Base-by-base conservation (phyloP, 2,888 invertebrate genomes). In the Yponomeuta cagnagella region DNA sequence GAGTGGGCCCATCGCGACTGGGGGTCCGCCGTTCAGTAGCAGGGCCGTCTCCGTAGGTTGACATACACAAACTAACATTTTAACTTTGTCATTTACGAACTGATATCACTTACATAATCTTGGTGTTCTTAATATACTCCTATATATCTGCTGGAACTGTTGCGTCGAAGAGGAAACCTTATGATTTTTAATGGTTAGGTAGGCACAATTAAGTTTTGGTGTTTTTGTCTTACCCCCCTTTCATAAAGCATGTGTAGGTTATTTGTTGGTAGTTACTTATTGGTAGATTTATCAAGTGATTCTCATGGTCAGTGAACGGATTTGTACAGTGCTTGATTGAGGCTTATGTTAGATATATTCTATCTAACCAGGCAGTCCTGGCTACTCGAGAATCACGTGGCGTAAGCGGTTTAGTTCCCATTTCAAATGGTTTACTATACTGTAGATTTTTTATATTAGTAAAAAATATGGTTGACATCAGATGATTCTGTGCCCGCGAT, bases 41-140 rank as follows among this genome's bases (percentile, higher is more conserved):
- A 93, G 80, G 71, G 91, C 91, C 75, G 94, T 93, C 79, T 94
- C 94, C 76, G 93, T 89, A 73, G 94, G 94, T 82, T 94, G 94
- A 84, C 94, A 95, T 77, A 94, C 94, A 89, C 94, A 95, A 80
- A 94, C 94, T 90, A 95, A 89, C 95, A 95, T 95, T 87, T 89
- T 93, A 76, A 84, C 81, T 75, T 73, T 73, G 77, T 84, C 87
- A 85, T 84, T 79, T 84, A 82, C 76, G 75, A 58, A 82, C 82
- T 85, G 81, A 79, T 84, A 84, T 84, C 83, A 86, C 83, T 85
- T 76, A 82, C 83, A 87, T 85, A 71, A 77, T 79, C 76, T 84
- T 84, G 81, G 77, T 85, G 80, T 77, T 75, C 74, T 73, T 69
- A n/a, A 65, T 63, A 64, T 66, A 30, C 30, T 64, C 10, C 31